Base-by-base conservation (phyloP, 2,888 invertebrate genomes). In the Shargacucullia verbasci region DNA sequence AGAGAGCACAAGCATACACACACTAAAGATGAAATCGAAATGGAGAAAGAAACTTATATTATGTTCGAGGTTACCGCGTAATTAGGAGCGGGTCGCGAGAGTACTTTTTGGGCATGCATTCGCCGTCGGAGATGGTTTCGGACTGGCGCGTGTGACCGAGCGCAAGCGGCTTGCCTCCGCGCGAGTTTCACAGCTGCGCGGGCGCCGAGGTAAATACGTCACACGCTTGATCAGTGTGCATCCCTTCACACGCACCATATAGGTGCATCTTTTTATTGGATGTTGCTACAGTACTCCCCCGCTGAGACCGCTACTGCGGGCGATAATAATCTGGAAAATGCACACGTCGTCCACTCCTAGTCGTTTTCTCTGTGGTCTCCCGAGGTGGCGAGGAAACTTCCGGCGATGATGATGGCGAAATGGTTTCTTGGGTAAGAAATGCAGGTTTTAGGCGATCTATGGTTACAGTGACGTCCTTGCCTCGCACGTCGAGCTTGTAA, bases 241-340 rank as follows among this genome's bases (percentile, higher is more conserved):
- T n/a, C 20, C 20, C 20, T 2, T 20, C 4, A 20, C 4, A 20
- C 20, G 4, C 4, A 3, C 2, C 2, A 20, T 20, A 20, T 3
- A 4, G 4, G 20, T 20, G 20, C 20, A 20, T 20, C 20, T 4
- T 20, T 20, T 20, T 20, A 4, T 3, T 29, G 2, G 29, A 1
- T 29, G 29, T 9, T 29, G 4, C 29, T 6, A 29, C 29, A 40
- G 20, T 27, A 40, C 27, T 40, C 40, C 40, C 40, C 40, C n/a
- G 27, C 27, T 40, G 20, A 40, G 40, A 40, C 40, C 40, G 40
- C 27, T 27, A 40, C 40, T 40, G 27, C 40, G 40, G 40, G 20
- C 40, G 40, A 25, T 40, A 40, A 27, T 11, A 27, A 7, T 27
- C 11, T 11, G 40, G 40, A 7, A 40, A 40, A 8, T 29, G 29